These are phyloP conservation scores for Caenorhabditis inopinata DNA, from an alignment of 1,140 invertebrate genomes.

Conservation along the genomic window DNA sequence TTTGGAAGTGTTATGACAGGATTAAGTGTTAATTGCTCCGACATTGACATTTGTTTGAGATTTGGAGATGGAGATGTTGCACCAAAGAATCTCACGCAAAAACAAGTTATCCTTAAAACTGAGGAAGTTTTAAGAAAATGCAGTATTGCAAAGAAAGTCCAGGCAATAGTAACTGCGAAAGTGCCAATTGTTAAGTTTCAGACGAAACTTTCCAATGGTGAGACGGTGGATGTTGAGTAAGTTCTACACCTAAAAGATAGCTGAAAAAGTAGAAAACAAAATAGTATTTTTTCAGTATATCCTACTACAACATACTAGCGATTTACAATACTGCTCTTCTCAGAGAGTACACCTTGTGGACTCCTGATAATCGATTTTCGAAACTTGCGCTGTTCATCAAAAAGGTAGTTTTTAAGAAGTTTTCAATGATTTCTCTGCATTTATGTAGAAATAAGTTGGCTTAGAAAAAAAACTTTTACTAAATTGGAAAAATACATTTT, in stretches of 20 bases:
- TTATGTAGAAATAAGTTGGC: no score
- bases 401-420: background rate
- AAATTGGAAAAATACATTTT: no score
- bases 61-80: conserved; percentile 26
- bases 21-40: conserved; percentile 21
- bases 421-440: background rate
- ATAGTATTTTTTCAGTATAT: conserved; percentile 46
- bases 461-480: no score
- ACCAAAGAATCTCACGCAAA: background rate
- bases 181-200: conserved; percentile 42
- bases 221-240: background rate
- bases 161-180: conserved; percentile 3
- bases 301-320: conserved; percentile 42
- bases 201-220: background rate
- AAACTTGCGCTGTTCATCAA: conserved; percentile 25
- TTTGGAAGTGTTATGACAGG: conserved; percentile 34
- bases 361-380: background rate
- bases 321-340: conserved; percentile 40
- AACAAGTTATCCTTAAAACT: background rate
- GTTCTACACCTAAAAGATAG: background rate
- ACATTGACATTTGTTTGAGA: conserved; percentile 41
- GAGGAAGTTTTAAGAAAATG: background rate
- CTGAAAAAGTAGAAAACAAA: no score
- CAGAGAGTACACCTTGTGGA: conserved; percentile 30
- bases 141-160: background rate